Conservation (phyloP, 2,797 vertebrate genomes). For the Myiothlypis coronata region DNA sequence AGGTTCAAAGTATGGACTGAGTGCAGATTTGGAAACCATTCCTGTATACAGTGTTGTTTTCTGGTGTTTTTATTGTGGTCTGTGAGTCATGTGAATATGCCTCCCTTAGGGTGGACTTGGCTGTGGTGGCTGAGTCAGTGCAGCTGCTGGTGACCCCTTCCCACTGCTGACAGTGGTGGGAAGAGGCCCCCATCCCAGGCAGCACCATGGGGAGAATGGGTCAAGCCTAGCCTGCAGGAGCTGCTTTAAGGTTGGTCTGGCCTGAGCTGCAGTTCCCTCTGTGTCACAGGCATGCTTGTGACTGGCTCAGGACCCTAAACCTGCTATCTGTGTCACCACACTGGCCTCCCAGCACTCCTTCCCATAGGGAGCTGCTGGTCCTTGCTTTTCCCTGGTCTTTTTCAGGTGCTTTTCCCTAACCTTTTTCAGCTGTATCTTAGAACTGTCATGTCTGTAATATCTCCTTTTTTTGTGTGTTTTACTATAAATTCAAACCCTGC, state of each 20-base stretch:
- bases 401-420: not conserved
- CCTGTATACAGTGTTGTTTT: not conserved
- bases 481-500: not conserved
- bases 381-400: not conserved
- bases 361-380: not conserved
- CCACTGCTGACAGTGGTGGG: not conserved
- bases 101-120: fast-evolving
- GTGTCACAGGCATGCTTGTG: not conserved
- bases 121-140: not conserved
- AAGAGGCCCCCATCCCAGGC: not conserved
- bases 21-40: not conserved
- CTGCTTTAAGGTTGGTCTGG: not conserved
- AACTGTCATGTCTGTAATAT: not conserved
- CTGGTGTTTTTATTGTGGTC: not conserved
- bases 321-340: not conserved
- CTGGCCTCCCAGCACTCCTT: not conserved
- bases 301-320: not conserved
- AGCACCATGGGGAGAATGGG: not conserved
- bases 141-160: not conserved
- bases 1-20: not conserved
- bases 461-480: not conserved
- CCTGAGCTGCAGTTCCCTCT: fast-evolving
- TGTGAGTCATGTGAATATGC: fast-evolving
- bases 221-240: not conserved
- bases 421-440: not conserved